A percentile compares a stretch with the other conserved stretches of the same genome.
These are phyloP conservation scores for Icerya purchasi DNA, from an alignment of 2,888 invertebrate species.

Conservation along the genomic window DNA sequence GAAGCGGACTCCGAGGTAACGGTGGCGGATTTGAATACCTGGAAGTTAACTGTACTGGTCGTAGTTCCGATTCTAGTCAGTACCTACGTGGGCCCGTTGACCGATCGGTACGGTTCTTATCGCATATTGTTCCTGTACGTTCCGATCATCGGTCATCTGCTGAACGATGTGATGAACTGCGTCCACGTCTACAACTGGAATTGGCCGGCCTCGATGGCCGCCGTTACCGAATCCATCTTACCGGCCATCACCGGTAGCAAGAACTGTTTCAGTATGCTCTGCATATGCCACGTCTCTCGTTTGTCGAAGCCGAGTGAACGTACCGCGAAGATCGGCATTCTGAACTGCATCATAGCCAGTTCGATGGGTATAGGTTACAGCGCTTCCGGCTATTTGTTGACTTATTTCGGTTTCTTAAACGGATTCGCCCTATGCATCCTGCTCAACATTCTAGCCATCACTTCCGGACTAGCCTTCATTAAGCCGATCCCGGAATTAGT, in stretches of 20 bases:
- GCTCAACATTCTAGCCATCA: not conserved
- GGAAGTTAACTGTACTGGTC: not conserved
- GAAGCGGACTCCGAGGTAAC: not conserved
- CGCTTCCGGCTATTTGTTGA: not conserved
- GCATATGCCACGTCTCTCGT: not conserved
- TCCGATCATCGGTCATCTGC: conserved; percentile 17
- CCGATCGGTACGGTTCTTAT: not conserved
- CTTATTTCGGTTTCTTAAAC: not conserved
- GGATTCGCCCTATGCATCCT: not conserved
- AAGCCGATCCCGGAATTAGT: not conserved
- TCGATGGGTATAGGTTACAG: not conserved
- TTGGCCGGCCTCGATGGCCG: conserved; percentile 18
- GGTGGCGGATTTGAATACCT: not conserved
- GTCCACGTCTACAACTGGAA: conserved; percentile 17
- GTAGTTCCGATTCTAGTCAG: not conserved
- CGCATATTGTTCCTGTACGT: not conserved
- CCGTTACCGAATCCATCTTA: conserved; percentile 12
- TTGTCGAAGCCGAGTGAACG: not conserved
- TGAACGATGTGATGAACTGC: conserved; percentile 15
- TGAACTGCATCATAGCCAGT: not conserved
- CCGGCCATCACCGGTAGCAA: not conserved
- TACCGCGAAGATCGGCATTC: not conserved
- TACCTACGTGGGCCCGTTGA: not conserved
- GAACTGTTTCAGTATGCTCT: not conserved
- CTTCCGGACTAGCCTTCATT: not conserved